Percentiles rank a stretch among this genome's conserved stretches.
These are phyloP conservation scores for Orchesella cincta DNA, from an alignment of 1,140 invertebrate species.

Conservation along the genomic window DNA sequence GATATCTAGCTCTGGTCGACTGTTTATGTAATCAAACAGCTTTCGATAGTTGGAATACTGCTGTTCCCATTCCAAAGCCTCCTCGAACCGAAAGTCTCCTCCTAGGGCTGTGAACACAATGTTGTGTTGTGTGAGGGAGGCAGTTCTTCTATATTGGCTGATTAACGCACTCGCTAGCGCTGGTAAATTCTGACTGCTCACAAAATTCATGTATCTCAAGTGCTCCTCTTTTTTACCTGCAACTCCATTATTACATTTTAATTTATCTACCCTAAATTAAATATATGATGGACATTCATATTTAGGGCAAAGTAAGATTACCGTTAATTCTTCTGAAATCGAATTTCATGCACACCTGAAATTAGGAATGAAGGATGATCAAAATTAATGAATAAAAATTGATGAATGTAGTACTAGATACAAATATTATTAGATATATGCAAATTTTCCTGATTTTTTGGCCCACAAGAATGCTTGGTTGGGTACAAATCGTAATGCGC, in stretches of 20 bases:
- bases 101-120: conserved; percentile 85
- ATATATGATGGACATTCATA: not conserved
- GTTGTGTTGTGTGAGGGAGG: conserved; percentile 83
- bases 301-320: conserved; percentile 5
- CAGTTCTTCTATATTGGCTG: conserved; percentile 83
- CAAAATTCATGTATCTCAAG: conserved; percentile 76
- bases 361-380: no score
- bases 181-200: conserved; percentile 79
- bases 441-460: no score
- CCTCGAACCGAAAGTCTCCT: conserved; percentile 88
- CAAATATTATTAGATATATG: not conserved
- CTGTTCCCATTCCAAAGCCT: conserved; percentile 83
- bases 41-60: conserved; percentile 86
- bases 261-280: not conserved
- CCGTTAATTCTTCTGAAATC: conserved; percentile 79
- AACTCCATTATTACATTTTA: not conserved
- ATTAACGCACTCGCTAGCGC: conserved; percentile 79
- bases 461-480: conserved; percentile 86
- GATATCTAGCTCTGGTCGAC: conserved; percentile 62
- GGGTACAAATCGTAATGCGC: conserved; percentile 94
- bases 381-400: not conserved
- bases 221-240: conserved; percentile 85
- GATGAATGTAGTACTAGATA: not conserved
- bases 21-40: conserved; percentile 83
- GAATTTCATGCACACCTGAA: conserved; percentile 78